Base-by-base conservation (phyloP, 2,888 invertebrate species). In the Ommatoiulus sabulosus region DNA sequence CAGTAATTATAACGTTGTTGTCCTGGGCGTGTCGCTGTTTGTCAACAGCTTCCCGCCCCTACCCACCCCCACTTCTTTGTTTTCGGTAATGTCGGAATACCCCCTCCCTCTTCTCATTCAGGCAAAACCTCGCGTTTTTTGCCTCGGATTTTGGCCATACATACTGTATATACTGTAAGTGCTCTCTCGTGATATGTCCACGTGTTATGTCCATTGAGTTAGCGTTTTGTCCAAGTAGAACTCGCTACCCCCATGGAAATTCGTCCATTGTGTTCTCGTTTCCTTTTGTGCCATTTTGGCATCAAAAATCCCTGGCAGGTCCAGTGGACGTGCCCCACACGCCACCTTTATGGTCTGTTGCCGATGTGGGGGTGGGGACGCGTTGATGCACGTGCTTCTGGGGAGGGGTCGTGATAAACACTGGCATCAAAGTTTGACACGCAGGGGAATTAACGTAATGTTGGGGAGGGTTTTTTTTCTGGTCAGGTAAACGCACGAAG, bases 21-120 rank as follows among this genome's bases (percentile, higher is more conserved):
- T 86, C 86, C 86, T 86, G 86, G 86, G 86, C 86, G 86, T 86
- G 24, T 8, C 44, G 8, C 24, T 20, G 48, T 52, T 86, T 86
- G 86, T 86, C 86, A 86, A 86, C 86, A 86, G 46, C 24, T 86
- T 44, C 2, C 44, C 86, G 44, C 86, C 86, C 86, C 5, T 24
- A 44, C 86, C 20, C 86, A 86, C 86, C 86, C 86, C 86, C 86
- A 46, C 86, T 12, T 17, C 44, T 7, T 52, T 52, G 46, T 86
- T 48, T 52, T 86, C 44, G 80, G 80, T 80, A 80, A 80, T 80
- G 80, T 80, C 80, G 15, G 80, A 80, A 24, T 80, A 86, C 86
- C 86, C 86, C 86, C n/a, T 52, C 86, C 44, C 17, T 44, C 86
- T 52, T 10, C 15, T 86, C 48, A 1, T 3, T 44, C 10, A 10